Percentiles rank a stretch among this genome's conserved stretches.
Conservation (phyloP, 2,888 invertebrate species). For the Ligdia adustata region DNA sequence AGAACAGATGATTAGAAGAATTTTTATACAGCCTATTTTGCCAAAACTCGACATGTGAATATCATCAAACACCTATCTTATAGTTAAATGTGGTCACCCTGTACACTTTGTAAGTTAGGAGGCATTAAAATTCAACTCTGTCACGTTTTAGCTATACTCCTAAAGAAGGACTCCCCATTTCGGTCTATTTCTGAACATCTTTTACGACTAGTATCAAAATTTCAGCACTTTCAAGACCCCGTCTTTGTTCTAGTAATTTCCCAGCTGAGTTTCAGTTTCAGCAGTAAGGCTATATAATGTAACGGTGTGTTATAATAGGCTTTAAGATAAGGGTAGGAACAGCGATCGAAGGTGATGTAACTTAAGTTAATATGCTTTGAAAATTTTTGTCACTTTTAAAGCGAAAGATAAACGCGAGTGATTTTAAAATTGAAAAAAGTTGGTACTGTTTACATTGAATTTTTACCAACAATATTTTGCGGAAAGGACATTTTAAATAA, state of each 20-base stretch:
- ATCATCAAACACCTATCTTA: not conserved
- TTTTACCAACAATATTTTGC: too few relatives aligned
- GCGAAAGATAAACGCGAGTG: too few relatives aligned
- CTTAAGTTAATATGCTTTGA: too few relatives aligned
- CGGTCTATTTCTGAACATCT: conserved; percentile 9
- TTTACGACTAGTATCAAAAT: conserved; percentile 28
- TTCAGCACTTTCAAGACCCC: conserved; percentile 24
- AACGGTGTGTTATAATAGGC: conserved; percentile 20
- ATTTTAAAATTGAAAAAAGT: too few relatives aligned
- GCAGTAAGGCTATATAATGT: conserved; percentile 23
- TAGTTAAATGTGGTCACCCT: not conserved
- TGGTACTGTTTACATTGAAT: too few relatives aligned
- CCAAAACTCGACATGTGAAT: too few relatives aligned
- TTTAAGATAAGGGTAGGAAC: too few relatives aligned
- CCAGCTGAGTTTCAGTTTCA: conserved; percentile 26
- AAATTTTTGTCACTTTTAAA: too few relatives aligned
- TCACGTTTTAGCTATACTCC: conserved; percentile 6
- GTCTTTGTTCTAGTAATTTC: conserved; percentile 24
- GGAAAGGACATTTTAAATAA: too few relatives aligned
- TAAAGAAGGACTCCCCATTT: conserved; percentile 5
- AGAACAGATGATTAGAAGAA: too few relatives aligned
- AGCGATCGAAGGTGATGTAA: too few relatives aligned
- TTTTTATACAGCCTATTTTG: too few relatives aligned
- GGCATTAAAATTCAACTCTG: conserved; percentile 13
- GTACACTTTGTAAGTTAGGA: not conserved